These are phyloP conservation scores for Ceramica pisi DNA, from an alignment of 2,888 invertebrate species.

Conservation along the genomic window DNA sequence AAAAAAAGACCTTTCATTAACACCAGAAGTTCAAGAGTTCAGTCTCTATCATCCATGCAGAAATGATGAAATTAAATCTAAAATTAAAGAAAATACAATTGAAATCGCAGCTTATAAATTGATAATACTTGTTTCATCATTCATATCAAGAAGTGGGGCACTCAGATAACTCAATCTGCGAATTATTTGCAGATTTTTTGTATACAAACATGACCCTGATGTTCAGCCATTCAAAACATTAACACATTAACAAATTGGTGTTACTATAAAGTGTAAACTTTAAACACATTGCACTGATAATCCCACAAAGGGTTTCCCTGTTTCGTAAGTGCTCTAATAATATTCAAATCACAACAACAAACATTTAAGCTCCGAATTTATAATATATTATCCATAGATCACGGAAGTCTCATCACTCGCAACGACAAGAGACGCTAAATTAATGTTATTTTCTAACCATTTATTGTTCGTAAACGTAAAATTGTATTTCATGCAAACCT, in stretches of 20 bases:
- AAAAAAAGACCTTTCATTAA: not conserved
- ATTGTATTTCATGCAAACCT: too few species aligned
- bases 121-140: conserved; percentile 31
- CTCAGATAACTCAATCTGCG: not conserved
- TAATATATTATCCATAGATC: not conserved
- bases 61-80: conserved; percentile 4
- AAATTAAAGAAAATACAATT: not conserved
- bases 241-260: not conserved
- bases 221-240: not conserved
- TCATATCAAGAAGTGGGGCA: conserved; percentile 4
- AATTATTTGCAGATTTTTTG: conserved; percentile 1
- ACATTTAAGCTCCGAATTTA: conserved; percentile 5
- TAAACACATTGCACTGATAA: not conserved
- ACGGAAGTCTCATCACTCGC: not conserved
- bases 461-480: too few species aligned
- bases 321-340: conserved; percentile 8
- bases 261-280: not conserved
- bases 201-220: not conserved
- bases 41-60: not conserved
- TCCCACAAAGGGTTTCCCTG: conserved; percentile 13
- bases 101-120: conserved; percentile 12
- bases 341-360: conserved; percentile 17
- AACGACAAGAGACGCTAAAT: too few species aligned
- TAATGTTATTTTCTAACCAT: too few species aligned
- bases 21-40: conserved; percentile 5